Evolutionary conservation across 2,888 invertebrate genomes (phyloP).

Genomic region (Ceramica pisi): DNA sequence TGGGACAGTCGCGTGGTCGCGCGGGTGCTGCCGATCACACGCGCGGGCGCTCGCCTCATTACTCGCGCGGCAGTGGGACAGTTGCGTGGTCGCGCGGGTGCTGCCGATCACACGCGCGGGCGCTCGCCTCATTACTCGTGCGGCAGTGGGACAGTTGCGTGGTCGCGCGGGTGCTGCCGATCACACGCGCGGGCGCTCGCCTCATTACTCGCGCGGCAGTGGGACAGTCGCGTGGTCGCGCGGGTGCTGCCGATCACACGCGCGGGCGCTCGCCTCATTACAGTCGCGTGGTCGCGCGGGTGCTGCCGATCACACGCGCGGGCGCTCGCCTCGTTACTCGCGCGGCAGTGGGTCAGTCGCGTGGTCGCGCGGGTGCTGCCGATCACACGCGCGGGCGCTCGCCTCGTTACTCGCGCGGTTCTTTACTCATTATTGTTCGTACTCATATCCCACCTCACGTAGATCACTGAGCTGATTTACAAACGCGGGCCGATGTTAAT

Average conservation of each 20-base stretch:
- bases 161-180: background rate
- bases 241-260: no score
- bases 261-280: no score
- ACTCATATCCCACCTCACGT: background rate
- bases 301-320: background rate
- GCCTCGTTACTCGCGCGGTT: no score
- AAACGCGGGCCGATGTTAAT: background rate
- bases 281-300: background rate
- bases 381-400: background rate
- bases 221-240: background rate
- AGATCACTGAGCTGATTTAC: background rate
- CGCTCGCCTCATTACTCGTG: background rate
- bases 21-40: background rate
- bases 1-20: background rate
- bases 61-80: background rate
- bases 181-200: background rate
- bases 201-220: background rate
- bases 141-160: background rate
- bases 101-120: background rate
- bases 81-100: background rate
- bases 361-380: background rate
- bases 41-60: no score
- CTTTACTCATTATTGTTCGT: background rate
- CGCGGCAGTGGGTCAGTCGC: background rate
- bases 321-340: no score